Evolutionary conservation across 1,140 invertebrate species (phyloP), one percentile per base, ranked within the genome.

Genomic region (Orchesella cincta): DNA sequence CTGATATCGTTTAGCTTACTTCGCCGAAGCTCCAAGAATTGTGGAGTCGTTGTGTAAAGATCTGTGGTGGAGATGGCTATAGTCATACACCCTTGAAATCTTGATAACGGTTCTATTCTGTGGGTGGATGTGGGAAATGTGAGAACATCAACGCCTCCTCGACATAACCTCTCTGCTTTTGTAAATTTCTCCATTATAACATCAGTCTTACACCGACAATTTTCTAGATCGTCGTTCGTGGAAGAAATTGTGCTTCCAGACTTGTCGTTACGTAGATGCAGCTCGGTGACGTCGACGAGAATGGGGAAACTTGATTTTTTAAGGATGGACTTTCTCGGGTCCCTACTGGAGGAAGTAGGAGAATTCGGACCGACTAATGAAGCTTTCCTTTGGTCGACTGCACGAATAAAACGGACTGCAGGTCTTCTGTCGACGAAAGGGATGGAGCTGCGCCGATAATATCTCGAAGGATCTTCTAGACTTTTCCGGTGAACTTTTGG

Each of bases 211-310:
- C 8, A 3, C 14, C 29, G 23, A 31, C 62, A 67, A 29, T n/a
- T 67, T 8, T 67, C 62, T 33, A 67, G 31, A 1, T 67, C 62
- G 62, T 67, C 62, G 62, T 67, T 67, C 2, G 62, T 67, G 52
- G 52, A 57, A 57, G 52, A 12, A 26, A 3, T 23, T 3, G 62
- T 29, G 8, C 28, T 29, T n/a, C 12, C 31, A 16, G 14, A 33
- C 28, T 31, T 67, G 26, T 5, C 54, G 14, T 23, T 16, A 23
- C 8, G 54, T 67, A 8, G 54, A 62, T n/a, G n/a, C n/a, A n/a
- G n/a, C n/a, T n/a, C n/a, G n/a, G n/a, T n/a, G n/a, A n/a, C n/a
- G n/a, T n/a, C n/a, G 62, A 29, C n/a, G 29, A 14, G 31, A 67
- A 33, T 67, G 62, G 26, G 62, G 29, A 31, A 29, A 14, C 28